A percentile compares a stretch with the other conserved stretches of the same genome.
Evolutionary conservation across 2,888 invertebrate genomes (phyloP).

Genomic region (Podabrus alpinus): DNA sequence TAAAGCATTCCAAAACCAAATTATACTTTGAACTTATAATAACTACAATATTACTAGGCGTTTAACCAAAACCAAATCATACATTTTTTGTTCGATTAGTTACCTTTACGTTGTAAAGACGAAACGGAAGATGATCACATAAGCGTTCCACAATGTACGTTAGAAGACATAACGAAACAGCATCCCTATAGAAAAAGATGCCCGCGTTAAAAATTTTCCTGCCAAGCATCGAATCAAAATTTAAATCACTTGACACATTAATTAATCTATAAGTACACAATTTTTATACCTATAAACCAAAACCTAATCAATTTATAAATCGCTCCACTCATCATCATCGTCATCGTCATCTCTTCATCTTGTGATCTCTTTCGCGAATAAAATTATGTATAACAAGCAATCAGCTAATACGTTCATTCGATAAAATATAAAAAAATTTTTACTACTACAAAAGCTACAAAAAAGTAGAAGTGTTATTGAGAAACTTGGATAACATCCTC

Average conservation of each 20-base stretch:
- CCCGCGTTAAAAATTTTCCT: background rate
- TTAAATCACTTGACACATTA: background rate
- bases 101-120: constrained; percentile 13
- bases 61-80: background rate
- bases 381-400: constrained; percentile 2
- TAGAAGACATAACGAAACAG: constrained; percentile 23
- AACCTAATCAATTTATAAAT: background rate
- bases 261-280: background rate
- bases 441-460: constrained; percentile 2
- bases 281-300: background rate
- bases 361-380: background rate
- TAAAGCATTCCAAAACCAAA: constrained; percentile 5
- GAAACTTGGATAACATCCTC: background rate
- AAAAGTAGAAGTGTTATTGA: constrained; percentile 3
- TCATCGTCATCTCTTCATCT: background rate
- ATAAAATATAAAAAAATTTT: constrained; percentile 1
- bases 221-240: background rate
- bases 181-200: constrained; percentile 17
- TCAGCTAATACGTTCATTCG: constrained; percentile 4
- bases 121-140: constrained; percentile 12
- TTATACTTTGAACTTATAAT: background rate
- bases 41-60: background rate
- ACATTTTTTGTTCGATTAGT: background rate
- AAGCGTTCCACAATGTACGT: constrained; percentile 12
- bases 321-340: background rate